These are phyloP conservation scores for Cavia aperea DNA, from an alignment of 2,113 vertebrate genomes.

Conservation along the genomic window DNA sequence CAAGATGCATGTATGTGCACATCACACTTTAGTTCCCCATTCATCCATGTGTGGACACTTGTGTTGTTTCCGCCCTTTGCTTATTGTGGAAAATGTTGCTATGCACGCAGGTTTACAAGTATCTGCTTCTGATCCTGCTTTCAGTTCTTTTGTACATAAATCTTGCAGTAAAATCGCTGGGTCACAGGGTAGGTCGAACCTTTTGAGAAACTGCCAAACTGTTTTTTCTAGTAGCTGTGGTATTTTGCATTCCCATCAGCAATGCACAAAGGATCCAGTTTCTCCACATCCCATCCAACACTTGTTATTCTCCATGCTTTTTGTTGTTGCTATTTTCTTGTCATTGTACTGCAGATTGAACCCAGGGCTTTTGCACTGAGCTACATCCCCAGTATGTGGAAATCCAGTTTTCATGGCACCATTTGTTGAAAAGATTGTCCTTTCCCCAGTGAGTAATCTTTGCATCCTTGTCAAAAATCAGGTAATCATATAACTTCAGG, in stretches of 20 bases:
- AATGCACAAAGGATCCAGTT: background rate
- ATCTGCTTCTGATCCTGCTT: background rate
- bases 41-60: background rate
- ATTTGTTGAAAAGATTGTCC: background rate
- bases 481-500: background rate
- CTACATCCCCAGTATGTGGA: background rate
- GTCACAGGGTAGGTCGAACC: background rate
- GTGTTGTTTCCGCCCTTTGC: background rate
- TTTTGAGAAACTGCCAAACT: background rate
- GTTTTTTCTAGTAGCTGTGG: background rate
- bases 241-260: background rate
- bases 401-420: background rate
- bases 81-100: background rate
- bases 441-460: background rate
- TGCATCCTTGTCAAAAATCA: background rate
- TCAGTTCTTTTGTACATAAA: background rate
- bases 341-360: background rate
- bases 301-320: background rate
- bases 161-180: background rate
- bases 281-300: background rate
- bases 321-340: background rate
- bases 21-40: no score
- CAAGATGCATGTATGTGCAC: no score
- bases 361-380: background rate
- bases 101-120: background rate